A percentile compares a stretch with the other conserved stretches of the same genome.
phyloP scores from a whole-genome alignment of 2,888 invertebrate genomes.

The Troglohyphantes excavatus region DNA sequence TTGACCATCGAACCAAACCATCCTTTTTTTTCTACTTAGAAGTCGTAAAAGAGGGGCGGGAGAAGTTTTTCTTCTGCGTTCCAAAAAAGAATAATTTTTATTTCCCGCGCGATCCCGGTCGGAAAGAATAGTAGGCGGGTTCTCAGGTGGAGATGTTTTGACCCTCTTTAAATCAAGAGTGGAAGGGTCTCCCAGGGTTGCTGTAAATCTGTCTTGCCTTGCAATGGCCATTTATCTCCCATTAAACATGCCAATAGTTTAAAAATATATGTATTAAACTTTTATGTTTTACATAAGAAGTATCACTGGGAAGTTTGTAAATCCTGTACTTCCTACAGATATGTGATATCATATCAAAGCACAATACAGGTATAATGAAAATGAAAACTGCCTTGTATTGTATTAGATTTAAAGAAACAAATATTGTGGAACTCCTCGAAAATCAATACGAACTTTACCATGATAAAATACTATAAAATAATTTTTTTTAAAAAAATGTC shows the following conservation, averaged over 20 bases:
- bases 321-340: too few relatives aligned
- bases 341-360: too few relatives aligned
- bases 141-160: constrained; percentile 2
- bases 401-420: too few relatives aligned
- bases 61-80: neutral
- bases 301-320: too few relatives aligned
- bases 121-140: constrained; percentile 1
- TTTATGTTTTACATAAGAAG: too few relatives aligned
- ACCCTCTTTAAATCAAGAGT: constrained; percentile 8
- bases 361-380: too few relatives aligned
- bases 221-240: neutral
- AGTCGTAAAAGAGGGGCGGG: neutral
- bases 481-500: too few relatives aligned
- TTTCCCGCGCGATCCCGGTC: constrained; percentile 5
- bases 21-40: neutral
- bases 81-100: neutral
- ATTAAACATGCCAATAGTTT: neutral
- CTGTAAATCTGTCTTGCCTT: neutral
- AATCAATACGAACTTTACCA: too few relatives aligned
- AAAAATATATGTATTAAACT: too few relatives aligned
- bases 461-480: too few relatives aligned
- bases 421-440: too few relatives aligned
- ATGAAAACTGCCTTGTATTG: too few relatives aligned
- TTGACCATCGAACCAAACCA: neutral
- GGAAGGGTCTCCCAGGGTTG: neutral